phyloP scores from a whole-genome alignment of 1,140 invertebrate species.

The Eubasilissa regina region DNA sequence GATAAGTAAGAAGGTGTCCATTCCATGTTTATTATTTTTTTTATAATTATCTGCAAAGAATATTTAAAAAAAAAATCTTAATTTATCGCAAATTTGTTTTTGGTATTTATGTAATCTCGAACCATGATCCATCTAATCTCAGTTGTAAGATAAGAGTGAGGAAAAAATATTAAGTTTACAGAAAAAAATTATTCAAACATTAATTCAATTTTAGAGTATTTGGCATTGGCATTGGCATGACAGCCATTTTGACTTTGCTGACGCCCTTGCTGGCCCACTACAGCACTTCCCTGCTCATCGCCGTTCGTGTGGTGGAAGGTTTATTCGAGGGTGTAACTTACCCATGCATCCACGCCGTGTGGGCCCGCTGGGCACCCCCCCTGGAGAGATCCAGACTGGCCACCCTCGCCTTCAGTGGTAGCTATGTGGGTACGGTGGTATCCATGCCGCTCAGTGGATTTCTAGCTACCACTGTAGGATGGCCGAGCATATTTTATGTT shows the following conservation, averaged over 20 bases:
- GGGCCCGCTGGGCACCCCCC: slow-evolving; percentile 91
- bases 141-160: no score
- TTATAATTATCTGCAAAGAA: no score
- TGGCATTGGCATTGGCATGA: slow-evolving; percentile 84
- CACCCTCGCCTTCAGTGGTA: slow-evolving; percentile 86
- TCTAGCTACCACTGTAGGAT: slow-evolving; percentile 82
- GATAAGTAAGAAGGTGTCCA: no score
- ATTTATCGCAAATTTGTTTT: no score
- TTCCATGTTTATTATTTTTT: no score
- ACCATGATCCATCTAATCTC: no score
- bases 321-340: slow-evolving; percentile 92
- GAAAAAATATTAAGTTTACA: no score
- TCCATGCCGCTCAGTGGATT: slow-evolving; percentile 84
- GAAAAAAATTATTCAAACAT: neutral
- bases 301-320: slow-evolving; percentile 87
- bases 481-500: slow-evolving; percentile 91
- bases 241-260: slow-evolving; percentile 86
- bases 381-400: slow-evolving; percentile 85
- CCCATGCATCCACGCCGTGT: slow-evolving; percentile 90
- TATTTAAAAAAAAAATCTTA: no score
- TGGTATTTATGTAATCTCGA: no score
- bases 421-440: slow-evolving; percentile 87
- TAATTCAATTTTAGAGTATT: slow-evolving; percentile 73
- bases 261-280: slow-evolving; percentile 84
- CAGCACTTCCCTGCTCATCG: slow-evolving; percentile 81